Evolutionary conservation across 1,140 invertebrate genomes (phyloP).

Genomic region (Temnothorax longispinosus): DNA sequence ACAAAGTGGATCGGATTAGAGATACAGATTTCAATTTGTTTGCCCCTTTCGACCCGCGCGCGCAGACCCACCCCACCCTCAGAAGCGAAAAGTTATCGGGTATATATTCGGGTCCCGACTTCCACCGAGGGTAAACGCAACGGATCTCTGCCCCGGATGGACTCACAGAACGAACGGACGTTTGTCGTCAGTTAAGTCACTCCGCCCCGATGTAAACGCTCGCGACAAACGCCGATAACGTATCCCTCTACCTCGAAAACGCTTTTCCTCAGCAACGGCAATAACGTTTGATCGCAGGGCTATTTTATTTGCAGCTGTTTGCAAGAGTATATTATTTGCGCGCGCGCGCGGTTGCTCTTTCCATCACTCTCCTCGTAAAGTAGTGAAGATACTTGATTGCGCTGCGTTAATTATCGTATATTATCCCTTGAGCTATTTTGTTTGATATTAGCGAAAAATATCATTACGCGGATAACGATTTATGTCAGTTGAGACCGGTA

Average conservation of each 20-base stretch:
- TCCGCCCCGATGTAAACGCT: conserved; percentile 36
- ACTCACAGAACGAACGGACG: conserved; percentile 40
- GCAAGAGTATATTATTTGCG: neutral
- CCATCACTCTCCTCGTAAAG: neutral
- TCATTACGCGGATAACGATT: neutral
- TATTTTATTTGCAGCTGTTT: neutral
- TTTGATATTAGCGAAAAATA: neutral
- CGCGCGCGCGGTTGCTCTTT: neutral
- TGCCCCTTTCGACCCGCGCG: conserved; percentile 58
- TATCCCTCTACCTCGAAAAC: conserved; percentile 6
- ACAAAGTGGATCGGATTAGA: conserved; percentile 82
- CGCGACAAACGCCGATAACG: conserved; percentile 45
- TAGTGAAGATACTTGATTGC: neutral
- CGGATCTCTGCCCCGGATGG: conserved; percentile 39
- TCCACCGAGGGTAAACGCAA: conserved; percentile 43
- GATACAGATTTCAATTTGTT: conserved; percentile 82
- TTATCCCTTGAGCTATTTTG: neutral
- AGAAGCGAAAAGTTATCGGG: conserved; percentile 56
- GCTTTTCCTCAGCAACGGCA: neutral
- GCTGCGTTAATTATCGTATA: neutral
- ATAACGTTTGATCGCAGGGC: conserved; percentile 15
- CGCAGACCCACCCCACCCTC: conserved; percentile 22
- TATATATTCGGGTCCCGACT: conserved; percentile 27
- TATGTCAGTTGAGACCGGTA: neutral
- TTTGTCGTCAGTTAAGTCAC: conserved; percentile 46